Conservation (phyloP, 2,113 vertebrate genomes). For the Lynx canadensis region DNA sequence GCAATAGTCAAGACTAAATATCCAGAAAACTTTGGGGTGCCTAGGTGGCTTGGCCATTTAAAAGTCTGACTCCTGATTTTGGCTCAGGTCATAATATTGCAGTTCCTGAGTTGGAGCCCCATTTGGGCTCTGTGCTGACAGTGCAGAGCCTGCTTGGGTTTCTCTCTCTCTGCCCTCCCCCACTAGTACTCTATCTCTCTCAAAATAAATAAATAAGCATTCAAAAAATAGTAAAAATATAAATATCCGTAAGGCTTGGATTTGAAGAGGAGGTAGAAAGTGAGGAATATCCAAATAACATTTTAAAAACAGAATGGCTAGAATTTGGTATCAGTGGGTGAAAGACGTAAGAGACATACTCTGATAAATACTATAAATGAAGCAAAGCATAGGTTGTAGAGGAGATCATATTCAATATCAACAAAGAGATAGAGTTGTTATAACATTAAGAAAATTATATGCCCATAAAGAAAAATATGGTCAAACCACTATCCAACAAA, state of each 20-base stretch:
- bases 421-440: neutral
- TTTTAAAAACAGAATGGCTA: neutral
- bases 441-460: slow-evolving; percentile 8
- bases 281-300: neutral
- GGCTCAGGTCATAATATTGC: too few relatives aligned
- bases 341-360: neutral
- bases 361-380: neutral
- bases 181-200: too few relatives aligned
- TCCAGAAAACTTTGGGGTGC: neutral
- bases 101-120: too few relatives aligned
- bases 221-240: neutral
- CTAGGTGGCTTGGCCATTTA: too few relatives aligned
- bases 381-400: neutral
- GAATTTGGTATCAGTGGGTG: neutral
- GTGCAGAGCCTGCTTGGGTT: too few relatives aligned
- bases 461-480: slow-evolving; percentile 53
- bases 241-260: neutral
- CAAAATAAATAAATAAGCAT: too few relatives aligned
- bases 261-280: neutral
- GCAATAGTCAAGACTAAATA: neutral
- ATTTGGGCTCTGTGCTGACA: too few relatives aligned
- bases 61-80: too few relatives aligned
- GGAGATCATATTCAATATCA: neutral
- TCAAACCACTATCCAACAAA: slow-evolving; percentile 23
- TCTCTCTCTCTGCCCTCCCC: too few relatives aligned